Evolutionary conservation across 2,113 vertebrate genomes (phyloP).

Genomic region (Leptosomus discolor): DNA sequence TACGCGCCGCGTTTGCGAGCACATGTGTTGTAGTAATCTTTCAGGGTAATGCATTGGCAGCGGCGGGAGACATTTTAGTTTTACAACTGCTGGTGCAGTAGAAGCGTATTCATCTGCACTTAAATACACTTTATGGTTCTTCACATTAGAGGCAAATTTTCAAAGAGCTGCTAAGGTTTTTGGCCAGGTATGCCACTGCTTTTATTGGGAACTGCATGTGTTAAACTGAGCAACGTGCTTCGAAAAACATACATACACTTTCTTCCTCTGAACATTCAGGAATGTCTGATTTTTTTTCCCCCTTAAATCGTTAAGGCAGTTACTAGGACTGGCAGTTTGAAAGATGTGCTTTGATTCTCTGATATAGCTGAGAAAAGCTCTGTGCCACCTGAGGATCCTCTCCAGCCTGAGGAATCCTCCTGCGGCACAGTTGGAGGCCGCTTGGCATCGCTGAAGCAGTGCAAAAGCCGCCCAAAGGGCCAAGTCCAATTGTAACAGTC

Average conservation of each 20-base stretch:
- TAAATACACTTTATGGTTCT: constrained; percentile 31
- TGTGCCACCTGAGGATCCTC: background rate
- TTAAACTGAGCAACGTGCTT: background rate
- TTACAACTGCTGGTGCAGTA: constrained; percentile 57
- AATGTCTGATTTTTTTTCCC: background rate
- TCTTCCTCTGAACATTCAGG: background rate
- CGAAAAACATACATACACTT: background rate
- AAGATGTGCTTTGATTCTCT: background rate
- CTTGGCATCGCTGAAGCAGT: background rate
- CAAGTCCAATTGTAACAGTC: background rate
- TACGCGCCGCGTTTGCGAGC: constrained; percentile 67
- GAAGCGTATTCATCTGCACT: constrained; percentile 50
- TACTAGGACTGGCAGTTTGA: background rate
- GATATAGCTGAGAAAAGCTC: background rate
- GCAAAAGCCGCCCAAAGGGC: background rate
- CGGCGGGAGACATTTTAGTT: constrained; percentile 66
- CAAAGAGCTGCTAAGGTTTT: constrained; percentile 41
- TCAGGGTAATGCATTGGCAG: constrained; percentile 71
- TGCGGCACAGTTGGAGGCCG: rapidly evolving
- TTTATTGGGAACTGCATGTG: constrained; percentile 2
- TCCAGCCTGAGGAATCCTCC: background rate
- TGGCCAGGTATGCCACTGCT: constrained; percentile 23
- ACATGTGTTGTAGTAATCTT: constrained; percentile 74
- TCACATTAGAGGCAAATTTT: constrained; percentile 61
- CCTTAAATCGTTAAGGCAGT: background rate